phyloP scores from a whole-genome alignment of 2,113 vertebrate species.

The Chloroceryle aenea region DNA sequence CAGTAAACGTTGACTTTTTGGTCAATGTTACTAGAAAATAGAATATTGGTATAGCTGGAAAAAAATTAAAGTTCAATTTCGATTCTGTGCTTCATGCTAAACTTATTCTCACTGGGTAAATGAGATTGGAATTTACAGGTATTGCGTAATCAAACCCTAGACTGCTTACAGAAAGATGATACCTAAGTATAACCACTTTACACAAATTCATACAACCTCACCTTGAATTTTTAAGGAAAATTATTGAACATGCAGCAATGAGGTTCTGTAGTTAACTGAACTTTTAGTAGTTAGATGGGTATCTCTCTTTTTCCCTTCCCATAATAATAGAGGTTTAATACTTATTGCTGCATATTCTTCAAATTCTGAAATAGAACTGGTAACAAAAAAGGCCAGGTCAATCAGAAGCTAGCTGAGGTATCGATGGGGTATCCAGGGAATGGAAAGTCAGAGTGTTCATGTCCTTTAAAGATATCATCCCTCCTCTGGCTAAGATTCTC shows the following conservation, averaged over 20 bases:
- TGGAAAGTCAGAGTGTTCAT: not conserved
- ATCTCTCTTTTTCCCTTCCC: not conserved
- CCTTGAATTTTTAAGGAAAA: not conserved
- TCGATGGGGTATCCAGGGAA: not conserved
- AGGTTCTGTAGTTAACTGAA: not conserved
- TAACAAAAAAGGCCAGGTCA: not conserved
- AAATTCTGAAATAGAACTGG: not conserved
- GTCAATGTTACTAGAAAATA: not conserved
- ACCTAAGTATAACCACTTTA: not conserved
- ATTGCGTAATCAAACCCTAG: not conserved
- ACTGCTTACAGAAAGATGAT: not conserved
- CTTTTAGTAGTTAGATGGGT: not conserved
- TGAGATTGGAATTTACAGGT: not conserved
- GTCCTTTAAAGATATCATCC: not conserved
- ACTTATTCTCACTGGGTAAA: not conserved
- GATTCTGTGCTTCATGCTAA: not conserved
- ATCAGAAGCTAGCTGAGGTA: not conserved
- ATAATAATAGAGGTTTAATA: not conserved
- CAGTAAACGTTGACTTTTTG: not conserved
- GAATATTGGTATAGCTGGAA: not conserved
- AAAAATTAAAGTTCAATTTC: not conserved
- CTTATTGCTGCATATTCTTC: not conserved
- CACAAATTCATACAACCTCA: not conserved
- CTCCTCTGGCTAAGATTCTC: not conserved
- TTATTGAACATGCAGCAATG: not conserved